These are phyloP conservation scores for Drosophila teissieri DNA, from an alignment of 1,140 invertebrate genomes.

Conservation along the genomic window DNA sequence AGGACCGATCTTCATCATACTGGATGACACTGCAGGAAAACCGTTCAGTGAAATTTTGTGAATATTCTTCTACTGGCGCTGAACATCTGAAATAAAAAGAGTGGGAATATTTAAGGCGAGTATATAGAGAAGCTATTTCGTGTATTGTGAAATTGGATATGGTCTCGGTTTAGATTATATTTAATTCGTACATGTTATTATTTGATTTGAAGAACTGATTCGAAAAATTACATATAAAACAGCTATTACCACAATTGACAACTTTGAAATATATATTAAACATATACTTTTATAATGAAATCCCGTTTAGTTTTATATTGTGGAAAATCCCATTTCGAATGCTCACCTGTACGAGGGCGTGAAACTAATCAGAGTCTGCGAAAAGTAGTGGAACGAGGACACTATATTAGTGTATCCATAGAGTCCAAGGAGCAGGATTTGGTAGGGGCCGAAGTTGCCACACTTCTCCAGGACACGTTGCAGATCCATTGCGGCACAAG, in stretches of 20 bases:
- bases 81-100: conserved; percentile 14
- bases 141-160: neutral
- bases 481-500: conserved; percentile 84
- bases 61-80: neutral
- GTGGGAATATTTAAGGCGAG: neutral
- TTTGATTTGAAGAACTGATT: no score
- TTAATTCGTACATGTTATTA: no score
- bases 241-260: no score
- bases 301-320: neutral
- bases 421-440: conserved; percentile 86
- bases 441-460: conserved; percentile 87
- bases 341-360: conserved; percentile 84
- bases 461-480: conserved; percentile 86
- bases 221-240: no score
- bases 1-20: neutral
- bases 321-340: neutral
- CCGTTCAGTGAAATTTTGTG: neutral
- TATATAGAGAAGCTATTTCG: neutral
- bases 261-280: no score
- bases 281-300: no score
- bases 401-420: conserved; percentile 86
- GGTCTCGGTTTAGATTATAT: no score
- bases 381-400: conserved; percentile 86
- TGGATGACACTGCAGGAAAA: conserved; percentile 13
- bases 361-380: conserved; percentile 86